A percentile compares a stretch with the other conserved stretches of the same genome.
Conservation (phyloP, 2,113 vertebrate genomes). For the Xiphias gladius region DNA sequence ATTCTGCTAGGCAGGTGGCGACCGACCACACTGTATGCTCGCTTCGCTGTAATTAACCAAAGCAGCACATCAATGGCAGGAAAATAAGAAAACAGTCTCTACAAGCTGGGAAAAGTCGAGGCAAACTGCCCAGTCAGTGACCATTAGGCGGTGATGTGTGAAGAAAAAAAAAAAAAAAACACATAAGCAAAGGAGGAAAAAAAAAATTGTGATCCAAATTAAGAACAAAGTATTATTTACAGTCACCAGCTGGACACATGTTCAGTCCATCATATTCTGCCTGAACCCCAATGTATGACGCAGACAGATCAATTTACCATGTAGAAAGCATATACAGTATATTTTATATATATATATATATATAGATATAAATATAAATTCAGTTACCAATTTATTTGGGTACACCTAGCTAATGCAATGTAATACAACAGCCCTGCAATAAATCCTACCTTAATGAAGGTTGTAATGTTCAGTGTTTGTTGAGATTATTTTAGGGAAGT, state of each 20-base stretch:
- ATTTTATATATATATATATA: neutral
- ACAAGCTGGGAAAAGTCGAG: constrained; percentile 19
- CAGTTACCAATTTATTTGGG: neutral
- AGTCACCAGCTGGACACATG: neutral
- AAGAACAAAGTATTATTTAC: neutral
- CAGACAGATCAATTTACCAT: neutral
- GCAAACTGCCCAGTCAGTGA: constrained; percentile 15
- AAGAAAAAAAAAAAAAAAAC: neutral
- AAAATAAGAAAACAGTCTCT: neutral
- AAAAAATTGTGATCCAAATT: too few species aligned
- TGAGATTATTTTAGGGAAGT: neutral
- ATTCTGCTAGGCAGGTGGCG: neutral
- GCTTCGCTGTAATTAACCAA: constrained; percentile 19
- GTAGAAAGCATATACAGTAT: neutral
- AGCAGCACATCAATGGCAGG: constrained; percentile 18
- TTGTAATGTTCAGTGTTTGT: neutral
- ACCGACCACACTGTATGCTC: constrained; percentile 6
- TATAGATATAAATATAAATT: neutral
- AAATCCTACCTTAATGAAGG: neutral
- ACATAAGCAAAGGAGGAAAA: neutral
- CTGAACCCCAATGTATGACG: neutral
- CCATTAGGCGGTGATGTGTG: neutral
- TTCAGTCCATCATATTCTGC: neutral
- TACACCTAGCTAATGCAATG: neutral
- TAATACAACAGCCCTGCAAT: neutral